Percentiles rank a stretch among this genome's conserved stretches.
phyloP scores from a whole-genome alignment of 2,888 invertebrate genomes.

The Pyrgus malvae region DNA sequence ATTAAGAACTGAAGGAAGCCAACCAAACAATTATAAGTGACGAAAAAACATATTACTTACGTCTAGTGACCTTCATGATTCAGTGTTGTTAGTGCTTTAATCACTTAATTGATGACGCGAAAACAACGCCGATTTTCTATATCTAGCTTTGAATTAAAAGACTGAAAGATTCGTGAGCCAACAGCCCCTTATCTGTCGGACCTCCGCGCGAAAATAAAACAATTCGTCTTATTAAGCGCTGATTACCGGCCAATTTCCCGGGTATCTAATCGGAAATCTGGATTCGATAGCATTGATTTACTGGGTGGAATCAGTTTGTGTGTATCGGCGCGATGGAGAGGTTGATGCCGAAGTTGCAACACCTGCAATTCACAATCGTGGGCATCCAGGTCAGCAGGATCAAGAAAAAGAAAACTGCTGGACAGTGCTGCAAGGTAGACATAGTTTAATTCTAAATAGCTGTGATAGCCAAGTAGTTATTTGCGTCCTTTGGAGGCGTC shows the following conservation, averaged over 20 bases:
- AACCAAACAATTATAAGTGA: too few species aligned
- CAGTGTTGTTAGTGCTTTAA: too few species aligned
- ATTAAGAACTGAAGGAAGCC: too few species aligned
- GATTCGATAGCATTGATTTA: constrained; percentile 7
- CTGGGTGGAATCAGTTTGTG: not conserved
- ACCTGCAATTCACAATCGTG: constrained; percentile 48
- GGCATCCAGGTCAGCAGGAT: constrained; percentile 52
- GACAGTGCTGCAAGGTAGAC: constrained; percentile 41
- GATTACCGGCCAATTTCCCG: constrained; percentile 17
- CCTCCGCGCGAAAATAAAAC: not conserved
- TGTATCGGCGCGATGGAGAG: constrained; percentile 5
- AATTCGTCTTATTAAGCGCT: constrained; percentile 3
- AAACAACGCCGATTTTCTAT: too few species aligned
- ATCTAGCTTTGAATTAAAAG: too few species aligned
- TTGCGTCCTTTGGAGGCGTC: too few species aligned
- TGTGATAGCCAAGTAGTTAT: too few species aligned
- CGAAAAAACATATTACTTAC: too few species aligned
- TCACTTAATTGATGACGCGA: too few species aligned
- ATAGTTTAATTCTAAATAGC: too few species aligned
- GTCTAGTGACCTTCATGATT: too few species aligned
- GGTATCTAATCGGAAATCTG: constrained; percentile 18
- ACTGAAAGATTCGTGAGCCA: not conserved
- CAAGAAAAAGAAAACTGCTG: constrained; percentile 36
- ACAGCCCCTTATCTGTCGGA: not conserved
- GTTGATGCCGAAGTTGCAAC: constrained; percentile 42